These are phyloP conservation scores for Pelodytes ibericus DNA, from an alignment of 2,797 vertebrate genomes.

Conservation along the genomic window DNA sequence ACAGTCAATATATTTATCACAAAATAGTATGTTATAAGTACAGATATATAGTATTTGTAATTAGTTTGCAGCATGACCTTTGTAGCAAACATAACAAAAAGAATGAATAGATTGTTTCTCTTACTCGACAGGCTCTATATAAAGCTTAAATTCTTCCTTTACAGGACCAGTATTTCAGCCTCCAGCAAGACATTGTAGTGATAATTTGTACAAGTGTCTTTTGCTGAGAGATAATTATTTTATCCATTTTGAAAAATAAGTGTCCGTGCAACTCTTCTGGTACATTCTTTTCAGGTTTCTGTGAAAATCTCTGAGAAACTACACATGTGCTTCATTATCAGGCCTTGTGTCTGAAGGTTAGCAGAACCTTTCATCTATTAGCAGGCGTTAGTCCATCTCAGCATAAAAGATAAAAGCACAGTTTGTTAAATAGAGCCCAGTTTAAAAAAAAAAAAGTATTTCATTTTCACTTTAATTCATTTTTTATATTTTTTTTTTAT, in stretches of 20 bases:
- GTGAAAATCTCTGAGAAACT: background rate
- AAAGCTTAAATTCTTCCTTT: conserved; percentile 16
- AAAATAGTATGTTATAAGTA: conserved; percentile 15
- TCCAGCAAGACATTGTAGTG: background rate
- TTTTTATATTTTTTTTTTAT: conserved; percentile 60
- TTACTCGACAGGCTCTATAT: conserved; percentile 30
- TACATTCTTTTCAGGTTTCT: too few species aligned
- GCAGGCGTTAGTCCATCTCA: conserved; percentile 9
- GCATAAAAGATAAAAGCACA: conserved; percentile 32
- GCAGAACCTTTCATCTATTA: conserved; percentile 19
- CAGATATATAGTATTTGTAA: conserved; percentile 47
- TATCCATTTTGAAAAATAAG: too few species aligned
- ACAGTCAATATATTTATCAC: conserved; percentile 30
- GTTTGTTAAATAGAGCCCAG: conserved; percentile 14
- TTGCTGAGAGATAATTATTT: too few species aligned
- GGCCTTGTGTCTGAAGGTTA: conserved; percentile 5
- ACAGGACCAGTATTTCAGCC: too few species aligned
- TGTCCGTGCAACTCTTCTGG: too few species aligned
- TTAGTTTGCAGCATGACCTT: conserved; percentile 39
- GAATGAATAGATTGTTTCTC: conserved; percentile 31
- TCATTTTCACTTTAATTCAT: conserved; percentile 41
- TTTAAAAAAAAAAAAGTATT: conserved; percentile 30
- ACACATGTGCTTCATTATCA: conserved; percentile 10
- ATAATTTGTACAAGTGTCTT: background rate
- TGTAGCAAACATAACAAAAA: conserved; percentile 24